Evolutionary conservation across 2,113 vertebrate genomes (phyloP).

Genomic region (Suricata suricatta): DNA sequence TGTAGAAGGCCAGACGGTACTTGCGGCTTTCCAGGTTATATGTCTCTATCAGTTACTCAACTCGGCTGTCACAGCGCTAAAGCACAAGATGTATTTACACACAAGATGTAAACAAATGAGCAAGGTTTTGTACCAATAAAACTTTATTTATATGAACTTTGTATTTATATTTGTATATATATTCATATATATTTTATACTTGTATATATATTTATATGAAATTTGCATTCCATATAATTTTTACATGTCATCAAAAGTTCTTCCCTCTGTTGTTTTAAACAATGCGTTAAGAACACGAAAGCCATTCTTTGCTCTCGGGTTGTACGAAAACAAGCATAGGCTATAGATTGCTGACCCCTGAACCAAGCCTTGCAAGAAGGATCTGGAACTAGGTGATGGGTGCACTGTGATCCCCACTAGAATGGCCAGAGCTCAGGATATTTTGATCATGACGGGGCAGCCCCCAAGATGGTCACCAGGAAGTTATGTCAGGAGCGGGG

Average conservation of each 20-base stretch:
- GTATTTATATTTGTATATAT: not conserved
- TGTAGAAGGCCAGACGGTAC: not conserved
- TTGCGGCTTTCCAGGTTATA: not conserved
- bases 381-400: not conserved
- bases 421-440: not conserved
- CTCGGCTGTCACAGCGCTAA: rapidly evolving
- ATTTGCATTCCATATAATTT: not conserved
- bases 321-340: not conserved
- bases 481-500: not conserved
- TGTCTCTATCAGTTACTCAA: not conserved
- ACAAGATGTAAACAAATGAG: not conserved
- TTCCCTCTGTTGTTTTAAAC: not conserved
- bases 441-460: rapidly evolving
- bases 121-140: not conserved
- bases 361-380: not conserved
- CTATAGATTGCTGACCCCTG: not conserved
- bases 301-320: not conserved
- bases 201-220: not conserved
- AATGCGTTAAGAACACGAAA: not conserved
- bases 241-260: not conserved
- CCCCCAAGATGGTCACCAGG: rapidly evolving
- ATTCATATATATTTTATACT: not conserved
- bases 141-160: not conserved
- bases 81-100: too few species aligned
- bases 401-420: not conserved